phyloP scores from a whole-genome alignment of 2,113 vertebrate genomes.

The Stomatorhinus ivindoensis region DNA sequence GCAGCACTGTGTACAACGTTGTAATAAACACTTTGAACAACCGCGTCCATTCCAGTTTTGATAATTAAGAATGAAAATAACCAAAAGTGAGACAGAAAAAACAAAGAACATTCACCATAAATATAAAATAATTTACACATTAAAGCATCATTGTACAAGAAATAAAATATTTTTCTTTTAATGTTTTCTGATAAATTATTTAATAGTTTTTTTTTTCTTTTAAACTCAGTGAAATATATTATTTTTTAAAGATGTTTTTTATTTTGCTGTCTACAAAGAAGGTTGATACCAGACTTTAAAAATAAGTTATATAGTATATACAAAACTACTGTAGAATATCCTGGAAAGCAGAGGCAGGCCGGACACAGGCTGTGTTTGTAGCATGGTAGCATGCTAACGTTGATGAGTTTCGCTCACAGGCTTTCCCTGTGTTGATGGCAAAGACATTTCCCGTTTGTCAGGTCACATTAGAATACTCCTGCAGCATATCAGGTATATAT shows the following conservation, averaged over 20 bases:
- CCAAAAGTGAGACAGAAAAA: constrained; percentile 26
- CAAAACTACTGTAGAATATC: constrained; percentile 49
- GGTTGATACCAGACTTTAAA: constrained; percentile 60
- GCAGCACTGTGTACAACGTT: constrained; percentile 22
- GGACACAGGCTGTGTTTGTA: constrained; percentile 34
- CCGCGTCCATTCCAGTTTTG: constrained; percentile 53
- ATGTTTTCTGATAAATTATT: constrained; percentile 59
- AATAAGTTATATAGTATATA: constrained; percentile 70
- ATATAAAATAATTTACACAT: constrained; percentile 59
- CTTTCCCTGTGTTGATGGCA: not conserved
- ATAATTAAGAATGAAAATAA: constrained; percentile 37
- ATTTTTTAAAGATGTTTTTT: constrained; percentile 48
- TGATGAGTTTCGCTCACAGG: constrained; percentile 23
- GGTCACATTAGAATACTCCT: not conserved
- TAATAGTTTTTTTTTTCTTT: constrained; percentile 57
- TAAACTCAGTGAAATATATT: constrained; percentile 64
- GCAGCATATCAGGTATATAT: constrained; percentile 10
- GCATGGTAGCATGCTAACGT: constrained; percentile 28
- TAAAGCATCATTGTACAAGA: constrained; percentile 56
- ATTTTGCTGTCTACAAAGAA: constrained; percentile 59
- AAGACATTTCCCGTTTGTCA: not conserved
- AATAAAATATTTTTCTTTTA: constrained; percentile 54
- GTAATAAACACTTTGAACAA: constrained; percentile 47
- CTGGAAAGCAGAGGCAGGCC: constrained; percentile 41
- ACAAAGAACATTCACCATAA: constrained; percentile 47